Conservation (phyloP, 2,797 vertebrate species). For the Philypnodon macrostomus region DNA sequence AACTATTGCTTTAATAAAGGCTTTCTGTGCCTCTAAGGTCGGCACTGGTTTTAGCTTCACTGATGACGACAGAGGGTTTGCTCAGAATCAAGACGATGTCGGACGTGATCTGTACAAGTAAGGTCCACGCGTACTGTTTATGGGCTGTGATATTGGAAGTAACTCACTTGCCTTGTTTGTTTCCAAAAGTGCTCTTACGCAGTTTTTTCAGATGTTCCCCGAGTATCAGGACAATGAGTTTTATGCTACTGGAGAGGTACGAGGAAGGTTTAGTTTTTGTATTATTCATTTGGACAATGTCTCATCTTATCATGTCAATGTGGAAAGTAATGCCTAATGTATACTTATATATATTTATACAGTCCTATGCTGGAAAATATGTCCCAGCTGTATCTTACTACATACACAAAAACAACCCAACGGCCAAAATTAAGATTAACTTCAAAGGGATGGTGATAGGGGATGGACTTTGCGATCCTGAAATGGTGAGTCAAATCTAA, state of each 20-base stretch:
- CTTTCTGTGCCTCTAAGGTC: no score
- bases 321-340: background rate
- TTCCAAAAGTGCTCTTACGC: slow-evolving; percentile 72
- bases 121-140: background rate
- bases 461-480: slow-evolving; percentile 84
- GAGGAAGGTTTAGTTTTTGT: no score
- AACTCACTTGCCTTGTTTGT: slow-evolving; percentile 5
- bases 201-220: slow-evolving; percentile 86
- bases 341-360: slow-evolving; percentile 1
- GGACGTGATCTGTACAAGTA: slow-evolving; percentile 81
- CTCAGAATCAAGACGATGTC: slow-evolving; percentile 78
- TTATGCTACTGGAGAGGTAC: slow-evolving; percentile 84
- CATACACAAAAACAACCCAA: slow-evolving; percentile 82
- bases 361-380: slow-evolving; percentile 86
- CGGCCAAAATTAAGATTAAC: slow-evolving; percentile 77
- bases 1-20: no score
- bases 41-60: slow-evolving; percentile 86
- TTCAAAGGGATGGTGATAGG: slow-evolving; percentile 84
- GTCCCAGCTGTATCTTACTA: slow-evolving; percentile 80
- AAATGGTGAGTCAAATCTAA: slow-evolving; percentile 79
- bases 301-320: background rate
- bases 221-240: slow-evolving; percentile 85
- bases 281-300: no score
- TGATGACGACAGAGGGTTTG: slow-evolving; percentile 68
- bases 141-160: background rate